Evolutionary conservation across 1,140 invertebrate species (phyloP).

Genomic region (Parasteatoda tepidariorum): DNA sequence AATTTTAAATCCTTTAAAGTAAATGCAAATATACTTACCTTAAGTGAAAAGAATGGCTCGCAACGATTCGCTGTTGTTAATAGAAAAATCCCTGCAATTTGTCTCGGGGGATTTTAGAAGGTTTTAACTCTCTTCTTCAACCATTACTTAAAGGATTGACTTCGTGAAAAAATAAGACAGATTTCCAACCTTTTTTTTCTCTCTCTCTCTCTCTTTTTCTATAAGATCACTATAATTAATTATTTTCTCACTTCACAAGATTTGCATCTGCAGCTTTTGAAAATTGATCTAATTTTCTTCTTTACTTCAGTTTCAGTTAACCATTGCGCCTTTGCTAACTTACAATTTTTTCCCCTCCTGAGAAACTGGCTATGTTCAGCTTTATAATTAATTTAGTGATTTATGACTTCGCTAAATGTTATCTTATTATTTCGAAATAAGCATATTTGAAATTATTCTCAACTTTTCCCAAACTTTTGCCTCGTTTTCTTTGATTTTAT

Average conservation of each 20-base stretch:
- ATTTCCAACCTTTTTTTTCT: too few species aligned
- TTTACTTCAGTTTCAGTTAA: neutral
- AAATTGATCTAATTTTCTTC: neutral
- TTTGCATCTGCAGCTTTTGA: neutral
- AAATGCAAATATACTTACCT: too few species aligned
- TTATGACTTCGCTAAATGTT: neutral
- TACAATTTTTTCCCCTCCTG: neutral
- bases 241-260: neutral
- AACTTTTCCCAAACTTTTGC: too few species aligned
- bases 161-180: too few species aligned
- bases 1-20: too few species aligned
- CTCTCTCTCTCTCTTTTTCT: neutral
- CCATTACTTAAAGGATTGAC: neutral
- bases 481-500: too few species aligned
- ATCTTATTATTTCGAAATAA: too few species aligned
- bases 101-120: neutral
- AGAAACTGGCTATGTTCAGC: neutral
- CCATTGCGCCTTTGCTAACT: neutral
- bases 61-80: neutral
- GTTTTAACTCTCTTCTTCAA: neutral
- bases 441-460: too few species aligned
- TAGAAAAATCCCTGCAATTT: neutral
- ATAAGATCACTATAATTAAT: neutral
- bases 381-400: neutral
- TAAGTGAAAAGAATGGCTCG: neutral